phyloP scores from a whole-genome alignment of 1,140 invertebrate genomes.

The Drosophila jambulina region DNA sequence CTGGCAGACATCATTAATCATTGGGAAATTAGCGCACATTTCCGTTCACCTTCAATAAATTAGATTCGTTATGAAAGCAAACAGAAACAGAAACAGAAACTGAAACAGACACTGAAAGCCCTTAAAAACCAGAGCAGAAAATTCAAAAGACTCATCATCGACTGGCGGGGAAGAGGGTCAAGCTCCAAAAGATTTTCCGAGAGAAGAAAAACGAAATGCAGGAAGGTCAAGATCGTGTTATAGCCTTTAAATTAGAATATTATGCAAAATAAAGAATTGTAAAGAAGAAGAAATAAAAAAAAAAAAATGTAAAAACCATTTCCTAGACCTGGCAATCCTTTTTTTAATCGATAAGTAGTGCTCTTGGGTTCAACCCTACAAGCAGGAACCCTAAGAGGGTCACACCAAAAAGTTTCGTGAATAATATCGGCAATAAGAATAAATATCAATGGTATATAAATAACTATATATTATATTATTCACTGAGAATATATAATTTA shows the following conservation, averaged over 20 bases:
- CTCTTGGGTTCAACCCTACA: neutral
- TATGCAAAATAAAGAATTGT: no score
- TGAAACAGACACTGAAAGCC: conserved; percentile 18
- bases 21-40: conserved; percentile 77
- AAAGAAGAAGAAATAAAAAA: neutral
- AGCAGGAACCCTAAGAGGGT: neutral
- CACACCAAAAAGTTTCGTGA: neutral
- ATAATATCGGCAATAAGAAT: neutral
- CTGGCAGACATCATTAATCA: conserved; percentile 67
- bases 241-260: neutral
- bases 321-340: neutral
- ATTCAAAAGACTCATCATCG: neutral
- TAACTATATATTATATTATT: neutral
- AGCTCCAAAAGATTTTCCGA: conserved; percentile 14
- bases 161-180: neutral
- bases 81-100: conserved; percentile 21
- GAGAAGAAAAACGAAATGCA: neutral
- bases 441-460: neutral
- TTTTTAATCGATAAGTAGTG: neutral
- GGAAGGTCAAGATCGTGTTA: neutral
- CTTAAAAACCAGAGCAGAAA: neutral
- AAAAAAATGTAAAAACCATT: neutral
- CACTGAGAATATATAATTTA: no score
- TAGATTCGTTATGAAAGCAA: conserved; percentile 65
- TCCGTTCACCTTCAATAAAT: conserved; percentile 82